These are phyloP conservation scores for Drosophila pachea DNA, from an alignment of 1,140 invertebrate genomes.

Conservation along the genomic window DNA sequence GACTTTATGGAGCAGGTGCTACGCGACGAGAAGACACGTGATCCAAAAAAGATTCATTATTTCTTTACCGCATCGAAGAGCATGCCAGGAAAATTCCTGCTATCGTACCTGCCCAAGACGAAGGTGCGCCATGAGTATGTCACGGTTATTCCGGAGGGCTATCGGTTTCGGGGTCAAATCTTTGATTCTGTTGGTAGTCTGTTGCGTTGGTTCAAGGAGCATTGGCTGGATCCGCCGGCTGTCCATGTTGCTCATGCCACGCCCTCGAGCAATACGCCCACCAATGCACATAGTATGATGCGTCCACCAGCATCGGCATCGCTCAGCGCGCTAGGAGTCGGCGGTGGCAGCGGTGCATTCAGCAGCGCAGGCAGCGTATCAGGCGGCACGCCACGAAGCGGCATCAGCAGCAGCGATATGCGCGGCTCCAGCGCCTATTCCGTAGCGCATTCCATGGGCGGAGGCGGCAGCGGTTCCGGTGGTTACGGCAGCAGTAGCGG, in stretches of 20 bases:
- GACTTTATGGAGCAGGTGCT: slow-evolving; percentile 93
- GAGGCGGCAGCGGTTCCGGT: slow-evolving; percentile 80
- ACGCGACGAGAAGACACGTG: slow-evolving; percentile 91
- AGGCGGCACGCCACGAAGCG: slow-evolving; percentile 59
- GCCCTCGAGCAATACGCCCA: slow-evolving; percentile 82
- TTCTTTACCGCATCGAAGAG: slow-evolving; percentile 91
- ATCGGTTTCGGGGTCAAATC: slow-evolving; percentile 92
- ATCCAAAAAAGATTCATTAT: slow-evolving; percentile 94
- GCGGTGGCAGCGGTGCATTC: neutral
- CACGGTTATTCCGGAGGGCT: slow-evolving; percentile 94
- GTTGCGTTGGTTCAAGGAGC: slow-evolving; percentile 98
- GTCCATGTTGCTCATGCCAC: slow-evolving; percentile 81
- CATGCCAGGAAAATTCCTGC: slow-evolving; percentile 95
- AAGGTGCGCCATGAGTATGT: slow-evolving; percentile 94
- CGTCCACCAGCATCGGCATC: slow-evolving; percentile 33
- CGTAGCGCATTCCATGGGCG: slow-evolving; percentile 84
- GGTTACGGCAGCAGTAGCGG: slow-evolving; percentile 84
- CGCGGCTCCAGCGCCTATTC: slow-evolving; percentile 80
- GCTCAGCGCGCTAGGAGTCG: slow-evolving; percentile 8
- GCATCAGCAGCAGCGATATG: slow-evolving; percentile 49
- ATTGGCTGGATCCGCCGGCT: slow-evolving; percentile 94
- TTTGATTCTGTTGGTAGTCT: slow-evolving; percentile 91
- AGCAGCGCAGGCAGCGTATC: slow-evolving; percentile 45
- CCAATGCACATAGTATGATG: slow-evolving; percentile 43
- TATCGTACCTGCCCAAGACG: slow-evolving; percentile 94